Base-by-base conservation (phyloP, 1,140 invertebrate species). In the Stegodyphus mimosarum region DNA sequence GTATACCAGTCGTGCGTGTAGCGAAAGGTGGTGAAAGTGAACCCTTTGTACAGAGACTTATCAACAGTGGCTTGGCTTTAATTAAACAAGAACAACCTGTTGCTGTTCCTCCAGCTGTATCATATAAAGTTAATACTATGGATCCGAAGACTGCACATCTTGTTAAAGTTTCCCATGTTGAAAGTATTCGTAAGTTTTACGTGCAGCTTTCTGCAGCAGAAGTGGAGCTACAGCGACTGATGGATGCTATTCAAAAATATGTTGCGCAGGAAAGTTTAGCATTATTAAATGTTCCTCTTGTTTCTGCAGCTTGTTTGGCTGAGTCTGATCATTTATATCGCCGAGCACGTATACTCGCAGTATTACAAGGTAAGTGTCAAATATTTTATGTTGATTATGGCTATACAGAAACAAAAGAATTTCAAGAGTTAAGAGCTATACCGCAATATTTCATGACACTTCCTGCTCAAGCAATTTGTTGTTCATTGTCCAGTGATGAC, bases 331-430 rank as follows among this genome's bases (percentile, higher is more conserved):
- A 69, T 7, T 72, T 7, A 15, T 86, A 66, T 15, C 80, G 60
- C 17, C 18, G 85, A 60, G 76, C 17, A 15, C 6, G 55, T 7
- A 69, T 86, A 17, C 67, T 15, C 50, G 7, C 49, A 13, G 15
- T 86, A 0, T 51, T 13, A 4, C 63, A 63, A 1, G 18, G 48
- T 17, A 11, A n/a, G 2, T 86, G 52, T 69, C 92, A 91, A 81
- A 93, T 96, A 0, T 90, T 92, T 9, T 96, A 94, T 89, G 90
- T 95, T 5, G 95, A 96, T 89, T 95, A 95, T 90, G 95, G 95
- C 9, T 95, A 95, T 89, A 91, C 92, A 50, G 94, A 95, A 90
- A 90, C 89, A 48, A 89, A 90, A 10, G 72, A 91, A 13, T 88
- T 91, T 0, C 90, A 74, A 51, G 77, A 75, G 10, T 55, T 86